phyloP scores from a whole-genome alignment of 2,888 invertebrate genomes.

The Terebella lapidaria region DNA sequence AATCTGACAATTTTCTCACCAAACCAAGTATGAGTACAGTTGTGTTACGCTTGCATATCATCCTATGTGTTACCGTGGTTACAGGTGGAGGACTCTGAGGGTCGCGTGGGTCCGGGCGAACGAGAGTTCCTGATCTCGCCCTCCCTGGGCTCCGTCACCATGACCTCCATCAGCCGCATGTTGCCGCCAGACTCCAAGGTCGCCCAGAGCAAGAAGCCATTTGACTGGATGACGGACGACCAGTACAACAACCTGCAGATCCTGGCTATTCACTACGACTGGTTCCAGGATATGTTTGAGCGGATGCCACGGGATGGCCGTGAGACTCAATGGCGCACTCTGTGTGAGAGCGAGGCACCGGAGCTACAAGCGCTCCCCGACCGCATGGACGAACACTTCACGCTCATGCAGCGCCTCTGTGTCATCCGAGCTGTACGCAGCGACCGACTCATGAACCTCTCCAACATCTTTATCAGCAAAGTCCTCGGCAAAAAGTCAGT shows the following conservation, averaged over 20 bases:
- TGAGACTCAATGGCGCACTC: conserved; percentile 51
- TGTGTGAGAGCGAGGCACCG: conserved; percentile 50
- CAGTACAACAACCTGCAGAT: conserved; percentile 52
- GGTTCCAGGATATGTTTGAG: conserved; percentile 54
- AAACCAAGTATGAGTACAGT: no score
- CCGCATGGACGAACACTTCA: conserved; percentile 48
- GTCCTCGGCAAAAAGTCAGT: conserved; percentile 38
- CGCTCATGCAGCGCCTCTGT: conserved; percentile 47
- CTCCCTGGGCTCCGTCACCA: conserved; percentile 39
- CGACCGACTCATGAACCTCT: conserved; percentile 48
- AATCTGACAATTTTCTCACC: no score
- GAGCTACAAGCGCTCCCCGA: conserved; percentile 47
- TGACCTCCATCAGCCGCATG: conserved; percentile 38
- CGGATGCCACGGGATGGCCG: conserved; percentile 48
- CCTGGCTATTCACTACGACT: conserved; percentile 49
- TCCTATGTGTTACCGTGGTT: background rate
- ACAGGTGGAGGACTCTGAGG: conserved; percentile 46
- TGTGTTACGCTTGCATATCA: no score
- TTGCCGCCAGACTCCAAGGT: conserved; percentile 34
- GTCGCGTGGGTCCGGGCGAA: conserved; percentile 44
- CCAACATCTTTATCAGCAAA: conserved; percentile 39
- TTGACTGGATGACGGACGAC: conserved; percentile 54
- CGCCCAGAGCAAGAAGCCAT: conserved; percentile 48
- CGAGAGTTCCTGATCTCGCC: conserved; percentile 51
- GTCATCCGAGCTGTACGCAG: conserved; percentile 48